Evolutionary conservation across 2,113 vertebrate genomes (phyloP).

Genomic region (Sinocyclocheilus anophthalmus): DNA sequence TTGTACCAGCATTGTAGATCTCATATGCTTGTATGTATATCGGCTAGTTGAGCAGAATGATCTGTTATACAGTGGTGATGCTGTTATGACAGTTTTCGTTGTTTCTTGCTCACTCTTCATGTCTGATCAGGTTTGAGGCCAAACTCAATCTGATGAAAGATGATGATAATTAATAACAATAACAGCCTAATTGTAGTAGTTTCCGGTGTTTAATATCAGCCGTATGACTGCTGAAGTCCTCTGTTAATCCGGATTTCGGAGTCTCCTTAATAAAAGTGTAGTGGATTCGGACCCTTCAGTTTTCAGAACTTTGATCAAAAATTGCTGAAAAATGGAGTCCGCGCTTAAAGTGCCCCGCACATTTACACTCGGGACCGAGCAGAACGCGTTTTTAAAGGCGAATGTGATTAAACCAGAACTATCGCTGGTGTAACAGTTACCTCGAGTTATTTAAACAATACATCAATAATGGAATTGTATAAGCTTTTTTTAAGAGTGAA

Average conservation of each 20-base stretch:
- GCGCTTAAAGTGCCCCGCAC: conserved; percentile 20
- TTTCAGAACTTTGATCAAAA: conserved; percentile 32
- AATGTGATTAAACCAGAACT: background rate
- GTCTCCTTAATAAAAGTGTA: background rate
- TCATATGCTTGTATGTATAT: background rate
- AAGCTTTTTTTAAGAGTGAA: background rate
- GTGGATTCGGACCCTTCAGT: background rate
- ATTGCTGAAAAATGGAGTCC: conserved; percentile 5
- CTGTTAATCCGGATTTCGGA: too few relatives aligned
- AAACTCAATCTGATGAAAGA: background rate
- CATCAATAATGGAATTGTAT: background rate
- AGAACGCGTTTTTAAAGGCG: background rate
- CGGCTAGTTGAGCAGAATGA: background rate
- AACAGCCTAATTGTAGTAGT: background rate
- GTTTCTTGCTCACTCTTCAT: conserved; percentile 7
- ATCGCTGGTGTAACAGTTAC: background rate
- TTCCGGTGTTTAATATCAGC: background rate
- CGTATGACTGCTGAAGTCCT: background rate
- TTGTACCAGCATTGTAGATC: background rate
- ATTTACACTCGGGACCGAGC: background rate
- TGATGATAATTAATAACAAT: background rate
- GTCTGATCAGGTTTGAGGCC: background rate
- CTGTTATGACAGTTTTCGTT: background rate
- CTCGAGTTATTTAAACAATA: background rate
- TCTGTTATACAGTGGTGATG: background rate